These are phyloP conservation scores for Drosophila lowei DNA, from an alignment of 1,140 invertebrate species.

Conservation along the genomic window DNA sequence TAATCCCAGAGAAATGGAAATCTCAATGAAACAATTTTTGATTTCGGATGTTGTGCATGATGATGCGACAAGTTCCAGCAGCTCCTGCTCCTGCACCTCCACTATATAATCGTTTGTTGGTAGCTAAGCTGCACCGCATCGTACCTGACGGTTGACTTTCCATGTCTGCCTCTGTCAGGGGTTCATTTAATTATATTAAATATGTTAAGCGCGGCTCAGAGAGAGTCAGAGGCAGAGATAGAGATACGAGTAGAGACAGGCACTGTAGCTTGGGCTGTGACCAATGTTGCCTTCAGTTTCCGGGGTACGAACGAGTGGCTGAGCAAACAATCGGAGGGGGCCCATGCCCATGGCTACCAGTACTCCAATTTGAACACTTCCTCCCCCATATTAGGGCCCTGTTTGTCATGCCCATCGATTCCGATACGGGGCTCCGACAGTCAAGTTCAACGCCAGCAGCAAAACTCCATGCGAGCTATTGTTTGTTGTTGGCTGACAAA, in stretches of 20 bases:
- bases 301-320: slow-evolving; percentile 49
- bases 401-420: slow-evolving; percentile 78
- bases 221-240: slow-evolving; percentile 15
- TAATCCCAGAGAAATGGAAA: slow-evolving; percentile 50
- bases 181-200: slow-evolving; percentile 67
- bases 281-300: slow-evolving; percentile 71
- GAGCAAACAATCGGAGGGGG: slow-evolving; percentile 54
- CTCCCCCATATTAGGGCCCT: slow-evolving; percentile 73
- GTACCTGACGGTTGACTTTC: slow-evolving; percentile 43
- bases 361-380: slow-evolving; percentile 78
- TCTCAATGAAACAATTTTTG: slow-evolving; percentile 66
- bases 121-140: background rate
- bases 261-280: slow-evolving; percentile 19
- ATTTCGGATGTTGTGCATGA: slow-evolving; percentile 20
- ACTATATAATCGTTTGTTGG: slow-evolving; percentile 4
- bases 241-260: slow-evolving; percentile 41
- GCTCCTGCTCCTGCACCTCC: slow-evolving; percentile 3
- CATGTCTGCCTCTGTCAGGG: slow-evolving; percentile 28
- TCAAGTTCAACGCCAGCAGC: slow-evolving; percentile 79
- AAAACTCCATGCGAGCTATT: slow-evolving; percentile 42
- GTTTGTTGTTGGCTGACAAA: slow-evolving; percentile 61
- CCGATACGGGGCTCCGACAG: slow-evolving; percentile 68
- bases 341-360: slow-evolving; percentile 48
- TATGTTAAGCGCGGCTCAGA: slow-evolving; percentile 44
- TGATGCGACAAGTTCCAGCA: slow-evolving; percentile 30